Evolutionary conservation across 2,113 vertebrate species (phyloP).

Genomic region (Mobula hypostoma): DNA sequence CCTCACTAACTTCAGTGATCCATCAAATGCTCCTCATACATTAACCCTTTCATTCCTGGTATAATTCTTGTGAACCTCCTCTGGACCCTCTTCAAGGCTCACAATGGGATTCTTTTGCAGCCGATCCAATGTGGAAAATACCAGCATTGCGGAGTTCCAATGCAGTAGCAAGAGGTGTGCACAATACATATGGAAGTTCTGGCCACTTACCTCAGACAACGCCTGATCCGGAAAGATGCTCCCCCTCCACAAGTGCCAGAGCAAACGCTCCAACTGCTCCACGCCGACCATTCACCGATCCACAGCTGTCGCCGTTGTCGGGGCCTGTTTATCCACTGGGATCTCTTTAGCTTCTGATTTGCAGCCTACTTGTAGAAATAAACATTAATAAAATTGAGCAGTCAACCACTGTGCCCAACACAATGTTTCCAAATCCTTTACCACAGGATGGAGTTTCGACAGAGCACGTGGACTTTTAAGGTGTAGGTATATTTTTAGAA

Average conservation of each 20-base stretch:
- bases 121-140: too few relatives aligned
- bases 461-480: not conserved
- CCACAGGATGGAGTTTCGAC: not conserved
- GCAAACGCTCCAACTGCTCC: constrained; percentile 61
- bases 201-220: constrained; percentile 54
- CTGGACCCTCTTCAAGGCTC: too few relatives aligned
- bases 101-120: not conserved
- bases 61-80: too few relatives aligned
- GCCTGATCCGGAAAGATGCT: constrained; percentile 49
- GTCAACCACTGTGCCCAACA: not conserved
- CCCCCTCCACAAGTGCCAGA: constrained; percentile 60
- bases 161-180: too few relatives aligned
- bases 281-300: constrained; percentile 47
- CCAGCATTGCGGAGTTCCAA: not conserved
- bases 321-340: not conserved
- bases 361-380: constrained; percentile 50
- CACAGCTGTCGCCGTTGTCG: not conserved
- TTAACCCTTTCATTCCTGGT: too few relatives aligned
- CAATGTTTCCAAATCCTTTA: not conserved
- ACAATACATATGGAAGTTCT: not conserved
- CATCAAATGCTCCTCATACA: too few relatives aligned
- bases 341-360: not conserved
- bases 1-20: too few relatives aligned
- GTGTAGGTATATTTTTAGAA: not conserved
- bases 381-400: not conserved